These are phyloP conservation scores for Drosophila nannoptera DNA, from an alignment of 1,140 invertebrate genomes.

Conservation along the genomic window DNA sequence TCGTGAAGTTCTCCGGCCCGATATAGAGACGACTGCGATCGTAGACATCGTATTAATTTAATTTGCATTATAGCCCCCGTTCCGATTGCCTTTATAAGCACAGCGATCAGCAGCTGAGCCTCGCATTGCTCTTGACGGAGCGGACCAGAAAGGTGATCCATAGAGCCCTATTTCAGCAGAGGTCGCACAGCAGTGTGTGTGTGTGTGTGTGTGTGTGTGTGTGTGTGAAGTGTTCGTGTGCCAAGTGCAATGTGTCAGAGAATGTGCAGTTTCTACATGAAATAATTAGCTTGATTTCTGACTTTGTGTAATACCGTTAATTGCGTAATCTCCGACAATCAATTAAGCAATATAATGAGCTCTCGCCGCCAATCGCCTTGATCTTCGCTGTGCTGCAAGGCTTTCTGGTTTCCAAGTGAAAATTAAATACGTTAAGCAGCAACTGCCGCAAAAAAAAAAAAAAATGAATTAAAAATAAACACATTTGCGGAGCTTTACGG, in stretches of 20 bases:
- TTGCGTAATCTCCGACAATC: background rate
- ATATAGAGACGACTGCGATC: slow-evolving; percentile 1
- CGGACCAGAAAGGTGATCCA: slow-evolving; percentile 34
- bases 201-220: too few species aligned
- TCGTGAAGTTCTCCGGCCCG: too few species aligned
- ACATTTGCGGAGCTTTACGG: background rate
- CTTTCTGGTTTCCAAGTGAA: slow-evolving; percentile 22
- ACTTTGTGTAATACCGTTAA: background rate
- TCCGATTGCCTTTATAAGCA: slow-evolving; percentile 43
- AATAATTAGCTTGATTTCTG: background rate
- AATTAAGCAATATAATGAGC: background rate
- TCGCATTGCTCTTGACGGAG: slow-evolving; percentile 31
- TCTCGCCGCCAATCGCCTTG: background rate
- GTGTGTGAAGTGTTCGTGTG: background rate
- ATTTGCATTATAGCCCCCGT: slow-evolving; percentile 46
- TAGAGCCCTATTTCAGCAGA: background rate
- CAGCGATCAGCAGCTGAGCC: background rate
- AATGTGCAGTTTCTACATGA: background rate
- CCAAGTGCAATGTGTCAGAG: background rate
- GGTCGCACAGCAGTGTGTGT: too few species aligned
- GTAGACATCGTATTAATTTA: slow-evolving; percentile 32
- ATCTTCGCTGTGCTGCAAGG: slow-evolving; percentile 16
- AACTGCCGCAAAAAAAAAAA: background rate
- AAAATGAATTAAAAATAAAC: background rate
- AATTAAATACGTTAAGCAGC: slow-evolving; percentile 3